phyloP scores from a whole-genome alignment of 2,888 invertebrate species.

The Mesochorus sp. region DNA sequence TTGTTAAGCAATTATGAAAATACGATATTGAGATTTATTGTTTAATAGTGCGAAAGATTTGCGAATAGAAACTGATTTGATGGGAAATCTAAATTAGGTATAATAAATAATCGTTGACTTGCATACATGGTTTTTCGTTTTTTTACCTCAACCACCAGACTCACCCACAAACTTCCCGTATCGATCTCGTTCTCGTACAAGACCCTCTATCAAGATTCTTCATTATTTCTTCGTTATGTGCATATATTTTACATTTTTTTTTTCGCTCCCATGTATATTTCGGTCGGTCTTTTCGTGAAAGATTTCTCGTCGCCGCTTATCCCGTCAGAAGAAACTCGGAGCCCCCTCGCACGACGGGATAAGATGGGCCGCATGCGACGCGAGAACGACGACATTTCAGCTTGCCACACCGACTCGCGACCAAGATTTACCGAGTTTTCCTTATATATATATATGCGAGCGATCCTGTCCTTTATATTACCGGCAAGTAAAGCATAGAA shows the following conservation, averaged over 20 bases:
- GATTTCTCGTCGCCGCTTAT: constrained; percentile 43
- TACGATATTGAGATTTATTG: no score
- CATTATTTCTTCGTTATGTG: constrained; percentile 59
- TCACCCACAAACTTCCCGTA: constrained; percentile 29
- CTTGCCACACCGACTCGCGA: constrained; percentile 12
- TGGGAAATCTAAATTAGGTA: background rate
- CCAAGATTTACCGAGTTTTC: constrained; percentile 64
- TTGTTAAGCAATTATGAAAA: no score
- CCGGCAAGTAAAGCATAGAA: constrained; percentile 5
- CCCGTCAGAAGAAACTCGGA: constrained; percentile 12
- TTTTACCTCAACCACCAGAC: no score
- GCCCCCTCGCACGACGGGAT: constrained; percentile 25
- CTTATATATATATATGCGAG: constrained; percentile 4
- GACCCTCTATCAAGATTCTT: constrained; percentile 47
- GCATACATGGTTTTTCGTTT: no score
- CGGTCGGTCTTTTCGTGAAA: constrained; percentile 37
- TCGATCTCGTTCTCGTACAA: constrained; percentile 48
- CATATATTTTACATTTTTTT: constrained; percentile 33
- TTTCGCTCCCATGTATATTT: background rate
- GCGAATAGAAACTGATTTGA: background rate
- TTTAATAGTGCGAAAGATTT: background rate
- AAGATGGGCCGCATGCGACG: constrained; percentile 33
- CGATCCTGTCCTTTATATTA: constrained; percentile 11
- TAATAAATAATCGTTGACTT: background rate
- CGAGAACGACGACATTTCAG: constrained; percentile 45